Conservation (phyloP, 2,888 invertebrate species). For the Apantesis nais region DNA sequence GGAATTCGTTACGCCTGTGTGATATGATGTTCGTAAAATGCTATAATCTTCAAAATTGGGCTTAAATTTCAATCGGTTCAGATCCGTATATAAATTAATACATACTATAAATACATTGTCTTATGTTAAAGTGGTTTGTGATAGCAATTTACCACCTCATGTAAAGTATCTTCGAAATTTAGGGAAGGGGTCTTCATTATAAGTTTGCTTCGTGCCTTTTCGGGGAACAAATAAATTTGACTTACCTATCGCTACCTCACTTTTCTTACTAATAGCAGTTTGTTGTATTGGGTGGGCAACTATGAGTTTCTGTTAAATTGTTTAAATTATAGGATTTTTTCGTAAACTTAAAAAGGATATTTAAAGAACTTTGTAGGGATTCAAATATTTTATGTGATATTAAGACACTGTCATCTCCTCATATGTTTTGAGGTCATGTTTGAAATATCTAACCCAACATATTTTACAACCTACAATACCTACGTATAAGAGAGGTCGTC, state of each 20-base stretch:
- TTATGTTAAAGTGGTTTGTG: slow-evolving; percentile 29
- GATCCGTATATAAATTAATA: not conserved
- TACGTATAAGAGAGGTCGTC: not conserved
- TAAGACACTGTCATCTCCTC: not conserved
- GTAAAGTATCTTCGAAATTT: slow-evolving; percentile 42
- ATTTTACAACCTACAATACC: not conserved
- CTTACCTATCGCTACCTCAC: slow-evolving; percentile 10
- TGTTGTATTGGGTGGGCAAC: not conserved
- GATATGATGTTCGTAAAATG: not conserved
- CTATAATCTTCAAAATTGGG: not conserved
- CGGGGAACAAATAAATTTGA: slow-evolving; percentile 43
- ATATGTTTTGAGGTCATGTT: no score
- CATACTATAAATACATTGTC: not conserved
- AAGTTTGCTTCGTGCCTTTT: slow-evolving; percentile 47
- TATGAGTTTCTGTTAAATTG: not conserved
- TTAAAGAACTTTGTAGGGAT: not conserved
- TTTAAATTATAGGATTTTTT: not conserved
- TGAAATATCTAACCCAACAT: not conserved
- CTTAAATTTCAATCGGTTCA: not conserved
- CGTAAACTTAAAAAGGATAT: not conserved
- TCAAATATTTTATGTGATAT: not conserved
- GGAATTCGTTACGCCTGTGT: not conserved
- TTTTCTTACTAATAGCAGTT: not conserved
- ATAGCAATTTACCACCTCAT: slow-evolving; percentile 42
- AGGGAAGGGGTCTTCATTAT: slow-evolving; percentile 42